Percentiles rank a stretch among this genome's conserved stretches.
Conservation (phyloP, 2,888 invertebrate species). For the Torymus aiolomorphi region DNA sequence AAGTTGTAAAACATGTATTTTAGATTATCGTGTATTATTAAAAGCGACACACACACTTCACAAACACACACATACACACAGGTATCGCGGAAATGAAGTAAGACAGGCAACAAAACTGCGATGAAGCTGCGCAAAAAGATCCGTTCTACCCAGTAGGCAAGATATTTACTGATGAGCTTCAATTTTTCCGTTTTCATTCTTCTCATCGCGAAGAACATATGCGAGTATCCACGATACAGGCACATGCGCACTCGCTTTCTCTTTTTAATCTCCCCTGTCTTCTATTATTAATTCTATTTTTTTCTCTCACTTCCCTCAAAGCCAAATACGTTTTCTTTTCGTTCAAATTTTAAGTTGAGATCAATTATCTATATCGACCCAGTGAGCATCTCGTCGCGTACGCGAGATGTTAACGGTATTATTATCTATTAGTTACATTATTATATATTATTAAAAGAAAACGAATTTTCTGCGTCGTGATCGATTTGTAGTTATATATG, state of each 20-base stretch:
- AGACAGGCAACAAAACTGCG: constrained; percentile 13
- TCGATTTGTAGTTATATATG: constrained; percentile 3
- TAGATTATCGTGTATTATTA: constrained; percentile 73
- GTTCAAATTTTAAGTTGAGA: constrained; percentile 28
- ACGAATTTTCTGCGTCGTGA: constrained; percentile 41
- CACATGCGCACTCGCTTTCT: constrained; percentile 30
- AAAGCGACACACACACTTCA: constrained; percentile 59
- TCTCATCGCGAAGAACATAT: no score
- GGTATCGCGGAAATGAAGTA: no score
- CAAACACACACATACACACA: constrained; percentile 43
- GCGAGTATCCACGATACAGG: no score
- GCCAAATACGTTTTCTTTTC: no score
- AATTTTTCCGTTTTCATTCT: constrained; percentile 50
- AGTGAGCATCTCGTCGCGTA: constrained; percentile 27
- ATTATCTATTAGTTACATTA: constrained; percentile 4
- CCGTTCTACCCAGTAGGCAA: constrained; percentile 46
- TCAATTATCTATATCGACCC: constrained; percentile 29
- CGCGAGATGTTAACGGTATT: constrained; percentile 30
- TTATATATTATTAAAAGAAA: no score
- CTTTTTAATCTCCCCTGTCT: constrained; percentile 13
- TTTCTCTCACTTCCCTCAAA: constrained; percentile 31
- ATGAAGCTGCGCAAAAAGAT: constrained; percentile 5
- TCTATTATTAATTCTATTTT: constrained; percentile 30
- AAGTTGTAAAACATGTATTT: constrained; percentile 74
- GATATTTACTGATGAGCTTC: constrained; percentile 62